Base-by-base conservation (phyloP, 2,888 invertebrate genomes). In the Mythimna albipuncta region DNA sequence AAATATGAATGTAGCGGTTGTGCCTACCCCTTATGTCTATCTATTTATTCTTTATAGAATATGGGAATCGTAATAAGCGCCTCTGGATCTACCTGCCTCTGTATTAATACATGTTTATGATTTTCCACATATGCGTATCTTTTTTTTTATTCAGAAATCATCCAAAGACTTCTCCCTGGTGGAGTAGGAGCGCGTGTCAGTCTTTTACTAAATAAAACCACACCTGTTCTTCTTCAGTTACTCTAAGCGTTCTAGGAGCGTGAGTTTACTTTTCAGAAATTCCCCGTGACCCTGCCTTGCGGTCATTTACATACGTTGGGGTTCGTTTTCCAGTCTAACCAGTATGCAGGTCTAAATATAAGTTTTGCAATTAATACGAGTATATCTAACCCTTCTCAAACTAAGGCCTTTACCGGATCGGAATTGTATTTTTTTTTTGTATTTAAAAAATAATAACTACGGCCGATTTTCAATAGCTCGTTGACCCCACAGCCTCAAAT, bases 1-100 rank as follows among this genome's bases (percentile, higher is more conserved):
- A 88, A 82, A 87, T 86, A 83, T 83, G 82, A 82, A 77, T 81
- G 64, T 79, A 82, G 76, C 76, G 74, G 82, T 81, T 76, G 72
- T 83, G 72, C 69, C 71, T 81, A 78, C 78, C 80, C 79, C 72
- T 38, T 58, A 69, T 21, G 41, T 50, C 38, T 62, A 80, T 81
- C 65, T 76, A 72, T 75, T 78, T 75, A 79, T 76, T 59, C 52
- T 83, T 79, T 77, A 69, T 67, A 72, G 69, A 68, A 77, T 79
- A 81, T 71, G 73, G 80, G 80, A 82, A 82, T 82, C 73, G 82
- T 78, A 85, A 81, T 78, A 79, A 81, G 78, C 67, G 69, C 72
- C 55, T 66, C 61, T 62, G 78, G 64, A 47, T 52, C 58, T 65
- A 64, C 68, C 65, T 75, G 44, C 57, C 59, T 44, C 21, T 57